These are phyloP conservation scores for Bostrychus sinensis DNA, from an alignment of 2,113 vertebrate genomes.

Conservation along the genomic window DNA sequence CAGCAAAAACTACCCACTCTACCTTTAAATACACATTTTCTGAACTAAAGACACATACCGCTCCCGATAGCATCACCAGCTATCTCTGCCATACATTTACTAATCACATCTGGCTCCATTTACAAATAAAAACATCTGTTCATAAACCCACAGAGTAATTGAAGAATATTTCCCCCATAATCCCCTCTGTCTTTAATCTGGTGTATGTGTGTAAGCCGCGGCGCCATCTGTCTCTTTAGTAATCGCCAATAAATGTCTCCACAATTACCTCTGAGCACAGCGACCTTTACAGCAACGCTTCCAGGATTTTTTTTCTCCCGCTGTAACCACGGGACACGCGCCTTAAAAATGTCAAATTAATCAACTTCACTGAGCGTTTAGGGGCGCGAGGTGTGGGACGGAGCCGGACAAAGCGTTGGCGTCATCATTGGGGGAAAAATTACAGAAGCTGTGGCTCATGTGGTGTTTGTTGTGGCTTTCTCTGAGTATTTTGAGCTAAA, in stretches of 20 bases:
- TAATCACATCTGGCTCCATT: not conserved
- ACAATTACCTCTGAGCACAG: conserved; percentile 10
- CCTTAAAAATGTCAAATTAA: not conserved
- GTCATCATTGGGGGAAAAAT: too few relatives aligned
- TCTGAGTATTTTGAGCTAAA: too few relatives aligned
- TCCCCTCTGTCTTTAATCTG: not conserved
- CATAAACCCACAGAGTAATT: not conserved
- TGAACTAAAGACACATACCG: too few relatives aligned
- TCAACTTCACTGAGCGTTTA: not conserved
- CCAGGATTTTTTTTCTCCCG: not conserved
- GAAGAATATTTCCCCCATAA: not conserved
- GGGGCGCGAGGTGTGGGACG: too few relatives aligned
- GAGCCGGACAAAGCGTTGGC: not conserved
- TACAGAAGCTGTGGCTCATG: too few relatives aligned
- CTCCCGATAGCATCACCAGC: not conserved
- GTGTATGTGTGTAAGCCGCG: not conserved
- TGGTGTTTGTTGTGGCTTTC: too few relatives aligned
- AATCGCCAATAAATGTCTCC: conserved; percentile 11
- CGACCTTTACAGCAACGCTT: conserved; percentile 9
- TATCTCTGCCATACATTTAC: not conserved
- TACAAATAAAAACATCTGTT: not conserved
- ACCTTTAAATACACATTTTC: too few relatives aligned
- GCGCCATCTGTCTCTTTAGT: not conserved
- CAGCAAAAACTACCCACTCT: too few relatives aligned
- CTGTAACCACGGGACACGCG: not conserved